Conservation (phyloP, 2,797 vertebrate genomes). For the Champsocephalus esox region DNA sequence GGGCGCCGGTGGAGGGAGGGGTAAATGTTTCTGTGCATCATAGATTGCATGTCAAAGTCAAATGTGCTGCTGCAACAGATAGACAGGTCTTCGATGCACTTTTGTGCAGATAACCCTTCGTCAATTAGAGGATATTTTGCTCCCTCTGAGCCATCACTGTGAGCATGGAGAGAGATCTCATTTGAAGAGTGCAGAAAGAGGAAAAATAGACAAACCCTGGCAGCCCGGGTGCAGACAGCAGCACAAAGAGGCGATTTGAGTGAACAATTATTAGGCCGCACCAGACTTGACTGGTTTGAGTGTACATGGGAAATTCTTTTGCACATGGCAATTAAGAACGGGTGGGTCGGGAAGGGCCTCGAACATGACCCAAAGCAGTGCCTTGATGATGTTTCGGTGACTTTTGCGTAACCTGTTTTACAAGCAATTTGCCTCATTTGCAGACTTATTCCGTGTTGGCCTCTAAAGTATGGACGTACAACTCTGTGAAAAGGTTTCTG, state of each 20-base stretch:
- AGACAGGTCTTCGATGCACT: constrained; percentile 32
- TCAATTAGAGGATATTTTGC: constrained; percentile 46
- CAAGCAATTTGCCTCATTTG: constrained; percentile 41
- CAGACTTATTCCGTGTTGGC: constrained; percentile 34
- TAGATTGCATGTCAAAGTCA: constrained; percentile 48
- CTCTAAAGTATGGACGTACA: constrained; percentile 13
- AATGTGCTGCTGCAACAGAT: constrained; percentile 38
- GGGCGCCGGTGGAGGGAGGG: constrained; percentile 21
- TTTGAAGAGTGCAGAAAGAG: constrained; percentile 47
- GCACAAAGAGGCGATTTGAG: constrained; percentile 78
- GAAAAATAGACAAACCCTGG: constrained; percentile 45
- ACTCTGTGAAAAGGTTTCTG: constrained; percentile 9
- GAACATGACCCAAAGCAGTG: constrained; percentile 66
- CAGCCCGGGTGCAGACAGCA: constrained; percentile 69
- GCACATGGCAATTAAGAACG: constrained; percentile 77
- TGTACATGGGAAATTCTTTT: constrained; percentile 77
- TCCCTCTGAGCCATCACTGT: constrained; percentile 31
- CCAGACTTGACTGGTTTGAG: constrained; percentile 76
- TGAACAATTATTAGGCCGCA: constrained; percentile 77
- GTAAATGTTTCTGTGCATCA: constrained; percentile 43
- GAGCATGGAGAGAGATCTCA: constrained; percentile 47
- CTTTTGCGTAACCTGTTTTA: constrained; percentile 54
- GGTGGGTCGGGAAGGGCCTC: constrained; percentile 61
- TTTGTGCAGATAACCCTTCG: constrained; percentile 36
- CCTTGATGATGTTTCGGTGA: constrained; percentile 51